Conservation (phyloP, 2,113 vertebrate species). For the Oncorhynchus mykiss region DNA sequence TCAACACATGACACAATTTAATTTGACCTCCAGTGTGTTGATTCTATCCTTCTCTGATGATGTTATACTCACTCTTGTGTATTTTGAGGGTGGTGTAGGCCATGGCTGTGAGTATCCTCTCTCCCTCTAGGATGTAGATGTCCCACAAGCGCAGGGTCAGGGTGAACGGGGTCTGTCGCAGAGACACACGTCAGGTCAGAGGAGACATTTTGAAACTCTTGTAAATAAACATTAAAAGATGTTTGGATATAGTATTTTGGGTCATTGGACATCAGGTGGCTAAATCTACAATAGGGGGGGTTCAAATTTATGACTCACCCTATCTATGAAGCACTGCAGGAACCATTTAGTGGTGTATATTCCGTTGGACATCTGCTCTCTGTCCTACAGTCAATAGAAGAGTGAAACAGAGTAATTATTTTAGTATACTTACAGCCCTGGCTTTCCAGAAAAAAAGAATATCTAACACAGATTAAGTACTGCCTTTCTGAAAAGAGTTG, state of each 20-base stretch:
- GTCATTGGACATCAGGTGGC: too few relatives aligned
- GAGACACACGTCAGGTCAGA: constrained; percentile 20
- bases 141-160: constrained; percentile 87
- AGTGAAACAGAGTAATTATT: not conserved
- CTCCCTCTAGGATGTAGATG: constrained; percentile 87
- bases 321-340: constrained; percentile 91
- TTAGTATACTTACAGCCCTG: too few relatives aligned
- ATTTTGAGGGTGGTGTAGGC: constrained; percentile 84
- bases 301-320: constrained; percentile 66
- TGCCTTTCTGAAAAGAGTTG: too few relatives aligned
- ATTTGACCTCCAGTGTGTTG: too few relatives aligned
- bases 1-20: too few relatives aligned
- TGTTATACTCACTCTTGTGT: constrained; percentile 82
- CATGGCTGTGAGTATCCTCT: constrained; percentile 79
- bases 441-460: not conserved
- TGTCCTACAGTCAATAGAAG: constrained; percentile 73
- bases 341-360: constrained; percentile 97
- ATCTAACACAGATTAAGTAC: too few relatives aligned
- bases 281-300: too few relatives aligned
- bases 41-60: not conserved
- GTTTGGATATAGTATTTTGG: too few relatives aligned
- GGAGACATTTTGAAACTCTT: not conserved
- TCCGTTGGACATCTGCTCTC: constrained; percentile 89
- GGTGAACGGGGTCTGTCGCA: constrained; percentile 81
- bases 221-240: not conserved